Percentiles rank a stretch among this genome's conserved stretches.
Conservation (phyloP, 2,113 vertebrate species). For the Deroptyus accipitrinus region DNA sequence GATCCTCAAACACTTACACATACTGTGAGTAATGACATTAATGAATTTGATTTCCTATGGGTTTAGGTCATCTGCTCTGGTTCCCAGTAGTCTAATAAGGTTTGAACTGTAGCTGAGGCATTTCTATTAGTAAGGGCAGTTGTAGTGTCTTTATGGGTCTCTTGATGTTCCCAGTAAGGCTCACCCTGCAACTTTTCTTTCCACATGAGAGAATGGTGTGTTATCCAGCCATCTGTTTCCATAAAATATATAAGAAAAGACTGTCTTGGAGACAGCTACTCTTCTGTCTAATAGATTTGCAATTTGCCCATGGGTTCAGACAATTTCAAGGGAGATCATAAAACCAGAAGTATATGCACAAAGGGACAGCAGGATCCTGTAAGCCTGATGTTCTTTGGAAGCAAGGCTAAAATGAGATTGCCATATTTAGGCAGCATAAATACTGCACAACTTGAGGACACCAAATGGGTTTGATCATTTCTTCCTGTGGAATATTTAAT, state of each 20-base stretch:
- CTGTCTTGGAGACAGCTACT: slow-evolving; percentile 18
- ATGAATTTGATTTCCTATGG: slow-evolving; percentile 33
- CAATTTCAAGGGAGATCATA: neutral
- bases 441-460: neutral
- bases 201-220: neutral
- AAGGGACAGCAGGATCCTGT: neutral
- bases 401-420: slow-evolving; percentile 3
- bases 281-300: slow-evolving; percentile 42
- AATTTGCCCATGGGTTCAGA: neutral
- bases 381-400: neutral
- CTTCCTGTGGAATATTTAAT: neutral
- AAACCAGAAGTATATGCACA: slow-evolving; percentile 5
- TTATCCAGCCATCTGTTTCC: slow-evolving; percentile 46
- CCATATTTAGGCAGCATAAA: neutral
- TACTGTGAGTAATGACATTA: neutral
- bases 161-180: slow-evolving; percentile 13
- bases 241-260: neutral
- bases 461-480: slow-evolving; percentile 12
- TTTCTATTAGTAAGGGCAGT: slow-evolving; percentile 45
- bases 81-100: slow-evolving; percentile 40
- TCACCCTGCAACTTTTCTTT: slow-evolving; percentile 38
- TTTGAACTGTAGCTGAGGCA: neutral
- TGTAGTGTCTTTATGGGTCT: slow-evolving; percentile 48
- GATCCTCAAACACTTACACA: neutral
- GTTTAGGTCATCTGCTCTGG: slow-evolving; percentile 39